Conservation (phyloP, 92 coral and sea anemone genomes). For the Zoanthus solanderi region DNA sequence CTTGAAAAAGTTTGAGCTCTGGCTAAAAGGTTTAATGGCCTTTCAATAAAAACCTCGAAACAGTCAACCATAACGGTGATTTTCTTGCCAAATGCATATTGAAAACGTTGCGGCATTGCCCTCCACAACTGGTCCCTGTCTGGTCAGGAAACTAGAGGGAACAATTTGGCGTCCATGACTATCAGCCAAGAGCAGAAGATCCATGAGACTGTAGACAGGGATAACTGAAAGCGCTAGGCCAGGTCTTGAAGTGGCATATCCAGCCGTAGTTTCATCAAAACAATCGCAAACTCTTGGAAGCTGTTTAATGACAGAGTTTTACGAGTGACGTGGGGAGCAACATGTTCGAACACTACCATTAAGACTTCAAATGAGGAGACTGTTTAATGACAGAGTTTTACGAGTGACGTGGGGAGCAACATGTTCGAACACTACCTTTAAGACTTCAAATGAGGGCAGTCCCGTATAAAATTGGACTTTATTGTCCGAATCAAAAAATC, state of each 20-base stretch:
- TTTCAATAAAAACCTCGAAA: no score
- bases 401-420: slow-evolving; percentile 31
- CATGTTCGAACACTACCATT: neutral
- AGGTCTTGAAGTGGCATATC: neutral
- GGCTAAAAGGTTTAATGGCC: no score
- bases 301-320: neutral
- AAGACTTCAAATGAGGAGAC: neutral
- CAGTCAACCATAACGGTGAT: no score
- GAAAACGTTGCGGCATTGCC: no score
- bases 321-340: slow-evolving; percentile 29
- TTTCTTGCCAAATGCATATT: no score
- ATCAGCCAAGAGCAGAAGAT: slow-evolving; percentile 10
- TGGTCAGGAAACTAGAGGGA: slow-evolving; percentile 32
- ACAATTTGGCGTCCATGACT: slow-evolving; percentile 24
- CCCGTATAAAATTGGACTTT: neutral
- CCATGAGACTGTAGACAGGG: neutral
- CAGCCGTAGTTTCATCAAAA: neutral
- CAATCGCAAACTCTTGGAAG: slow-evolving; percentile 1
- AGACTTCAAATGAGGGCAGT: neutral
- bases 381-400: neutral
- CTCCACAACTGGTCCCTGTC: no score
- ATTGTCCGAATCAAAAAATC: neutral
- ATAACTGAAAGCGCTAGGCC: slow-evolving; percentile 2
- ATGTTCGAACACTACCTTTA: neutral
- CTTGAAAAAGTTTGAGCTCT: no score